Base-by-base conservation (phyloP, 2,113 vertebrate species). In the Tor tambroides region DNA sequence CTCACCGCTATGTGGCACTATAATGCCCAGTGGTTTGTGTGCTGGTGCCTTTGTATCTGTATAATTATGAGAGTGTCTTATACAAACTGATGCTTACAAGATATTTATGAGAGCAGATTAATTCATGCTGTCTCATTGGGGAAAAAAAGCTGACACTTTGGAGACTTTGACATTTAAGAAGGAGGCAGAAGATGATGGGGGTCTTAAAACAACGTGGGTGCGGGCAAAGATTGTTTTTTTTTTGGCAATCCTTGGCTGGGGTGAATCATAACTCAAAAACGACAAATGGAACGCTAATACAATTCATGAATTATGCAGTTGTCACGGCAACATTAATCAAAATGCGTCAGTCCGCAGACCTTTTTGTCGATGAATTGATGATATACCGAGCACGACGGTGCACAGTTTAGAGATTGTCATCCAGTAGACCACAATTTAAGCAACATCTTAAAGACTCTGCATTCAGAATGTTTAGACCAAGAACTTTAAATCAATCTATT, bases 301-400 rank as follows among this genome's bases (percentile, higher is more conserved):
- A 93, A 94, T 93, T 94, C 94, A 94, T 94, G 93, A 94, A 94
- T 95, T 95, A 94, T 94, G 93, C 92, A 94, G 94, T 94, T 93
- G 93, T 95, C 94, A 94, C 91, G 91, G 92, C 81, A 93, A 94
- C 92, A 93, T 95, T 94, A 92, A 95, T 95, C 93, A 94, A 93
- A 93, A 91, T 92, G 90, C 89, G 87, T 91, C 91, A 90, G 91
- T 91, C 80, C 83, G 87, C 74, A 32, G 85, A 93, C 91, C 91
- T 94, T 91, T 94, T 91, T 93, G 93, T 95, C 94, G 93, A 93
- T 92, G 91, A 92, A 93, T 94, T 94, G 94, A 91, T 93, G 93
- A 94, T 94, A 94, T 92, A 92, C 89, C 85, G 89, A 87, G 91
- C 65, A 51, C 76, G 14, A 82, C 35, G 67, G 69, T 67, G 72